Conservation (phyloP, 2,797 vertebrate species). For the Eutrigla gurnardus region DNA sequence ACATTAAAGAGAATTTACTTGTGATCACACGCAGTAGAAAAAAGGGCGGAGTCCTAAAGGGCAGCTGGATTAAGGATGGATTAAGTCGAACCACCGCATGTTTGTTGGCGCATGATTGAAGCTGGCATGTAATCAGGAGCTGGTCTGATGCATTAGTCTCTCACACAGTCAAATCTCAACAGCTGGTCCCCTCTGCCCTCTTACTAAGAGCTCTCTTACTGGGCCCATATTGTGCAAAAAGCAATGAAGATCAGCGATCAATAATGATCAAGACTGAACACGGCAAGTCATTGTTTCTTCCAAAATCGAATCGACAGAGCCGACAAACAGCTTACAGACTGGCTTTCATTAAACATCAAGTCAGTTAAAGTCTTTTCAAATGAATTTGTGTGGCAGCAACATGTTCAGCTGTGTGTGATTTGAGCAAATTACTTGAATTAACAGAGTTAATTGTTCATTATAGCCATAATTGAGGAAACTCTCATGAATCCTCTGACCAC, state of each 20-base stretch:
- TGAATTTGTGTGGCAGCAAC: background rate
- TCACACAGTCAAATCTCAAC: constrained; percentile 48
- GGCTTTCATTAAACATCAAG: constrained; percentile 8
- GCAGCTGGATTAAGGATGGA: constrained; percentile 62
- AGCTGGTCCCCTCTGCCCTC: constrained; percentile 61
- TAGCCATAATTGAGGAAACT: constrained; percentile 5
- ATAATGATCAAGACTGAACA: constrained; percentile 42
- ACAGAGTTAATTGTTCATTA: constrained; percentile 25
- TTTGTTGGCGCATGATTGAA: constrained; percentile 60
- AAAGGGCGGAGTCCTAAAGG: constrained; percentile 30
- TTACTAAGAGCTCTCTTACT: constrained; percentile 16
- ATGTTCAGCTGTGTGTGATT: background rate
- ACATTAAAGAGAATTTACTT: background rate
- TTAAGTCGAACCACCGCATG: constrained; percentile 65
- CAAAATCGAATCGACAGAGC: constrained; percentile 46
- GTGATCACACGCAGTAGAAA: background rate
- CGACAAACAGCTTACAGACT: constrained; percentile 30
- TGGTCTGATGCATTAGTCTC: constrained; percentile 47
- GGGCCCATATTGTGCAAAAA: constrained; percentile 49
- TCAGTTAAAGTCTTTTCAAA: constrained; percentile 17
- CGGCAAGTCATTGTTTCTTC: constrained; percentile 16
- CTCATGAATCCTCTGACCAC: background rate
- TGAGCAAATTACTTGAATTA: constrained; percentile 23
- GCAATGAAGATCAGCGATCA: constrained; percentile 35
- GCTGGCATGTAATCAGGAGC: constrained; percentile 58